Conservation (phyloP, 2,888 invertebrate genomes). For the Escarpia spicata region DNA sequence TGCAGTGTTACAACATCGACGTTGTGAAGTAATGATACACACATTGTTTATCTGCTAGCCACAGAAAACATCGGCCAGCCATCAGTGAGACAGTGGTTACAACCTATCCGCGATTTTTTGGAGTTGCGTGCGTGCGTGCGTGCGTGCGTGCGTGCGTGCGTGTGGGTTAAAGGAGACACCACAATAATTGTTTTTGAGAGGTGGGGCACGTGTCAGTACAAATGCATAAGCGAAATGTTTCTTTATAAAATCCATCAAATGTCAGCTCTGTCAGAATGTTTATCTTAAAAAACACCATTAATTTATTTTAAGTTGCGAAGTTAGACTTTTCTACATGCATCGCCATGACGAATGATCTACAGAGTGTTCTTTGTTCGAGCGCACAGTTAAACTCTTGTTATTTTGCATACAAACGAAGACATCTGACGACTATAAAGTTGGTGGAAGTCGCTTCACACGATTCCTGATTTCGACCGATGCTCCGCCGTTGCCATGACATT, state of each 20-base stretch:
- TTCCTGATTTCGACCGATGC: background rate
- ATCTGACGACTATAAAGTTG: background rate
- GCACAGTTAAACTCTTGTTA: background rate
- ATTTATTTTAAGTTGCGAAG: background rate
- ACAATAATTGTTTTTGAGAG: background rate
- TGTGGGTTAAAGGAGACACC: background rate
- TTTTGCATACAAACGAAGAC: background rate
- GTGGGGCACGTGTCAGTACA: background rate
- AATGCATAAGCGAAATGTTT: background rate
- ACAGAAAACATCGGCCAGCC: no score
- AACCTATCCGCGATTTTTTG: background rate
- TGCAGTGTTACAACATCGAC: no score
- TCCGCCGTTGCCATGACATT: background rate
- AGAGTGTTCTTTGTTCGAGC: background rate
- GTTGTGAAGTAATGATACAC: no score
- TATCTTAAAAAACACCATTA: background rate
- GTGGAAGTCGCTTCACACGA: background rate
- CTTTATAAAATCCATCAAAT: background rate
- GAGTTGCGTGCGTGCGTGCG: background rate
- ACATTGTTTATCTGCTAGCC: no score
- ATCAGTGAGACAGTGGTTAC: no score
- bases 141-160: background rate
- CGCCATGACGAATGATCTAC: background rate
- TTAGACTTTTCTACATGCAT: background rate
- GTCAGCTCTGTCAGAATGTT: background rate